Conservation (phyloP, 1,140 invertebrate genomes). For the Sycobia sp. region DNA sequence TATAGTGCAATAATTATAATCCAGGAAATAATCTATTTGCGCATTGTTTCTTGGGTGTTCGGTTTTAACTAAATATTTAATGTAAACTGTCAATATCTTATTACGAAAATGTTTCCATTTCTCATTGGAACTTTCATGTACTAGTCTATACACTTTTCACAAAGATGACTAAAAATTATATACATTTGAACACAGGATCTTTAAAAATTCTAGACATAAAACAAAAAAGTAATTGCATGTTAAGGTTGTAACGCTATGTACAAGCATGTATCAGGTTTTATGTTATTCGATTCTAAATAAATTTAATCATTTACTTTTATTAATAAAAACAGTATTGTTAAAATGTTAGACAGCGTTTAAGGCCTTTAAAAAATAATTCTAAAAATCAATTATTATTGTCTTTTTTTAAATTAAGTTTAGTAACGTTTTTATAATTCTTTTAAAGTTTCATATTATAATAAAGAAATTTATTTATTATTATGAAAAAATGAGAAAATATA, state of each 20-base stretch:
- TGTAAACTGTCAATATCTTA: slow-evolving; percentile 15
- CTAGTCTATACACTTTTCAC: slow-evolving; percentile 10
- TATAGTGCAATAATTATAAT: slow-evolving; percentile 17
- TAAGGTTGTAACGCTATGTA: slow-evolving; percentile 29
- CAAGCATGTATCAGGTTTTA: background rate
- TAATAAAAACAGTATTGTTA: no score
- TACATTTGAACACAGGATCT: slow-evolving; percentile 23
- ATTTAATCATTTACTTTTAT: no score
- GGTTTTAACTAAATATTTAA: slow-evolving; percentile 10
- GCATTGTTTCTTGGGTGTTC: background rate
- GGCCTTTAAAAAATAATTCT: no score
- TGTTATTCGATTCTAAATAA: no score
- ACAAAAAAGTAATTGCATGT: slow-evolving; percentile 19
- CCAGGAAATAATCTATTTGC: slow-evolving; percentile 11
- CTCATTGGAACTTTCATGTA: slow-evolving; percentile 7
- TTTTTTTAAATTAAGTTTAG: no score
- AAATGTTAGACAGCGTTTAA: no score
- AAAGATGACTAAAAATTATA: slow-evolving; percentile 26
- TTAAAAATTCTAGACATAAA: slow-evolving; percentile 10
- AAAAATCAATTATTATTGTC: no score
- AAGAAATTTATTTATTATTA: no score
- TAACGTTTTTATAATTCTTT: no score
- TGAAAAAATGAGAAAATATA: no score
- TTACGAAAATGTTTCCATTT: slow-evolving; percentile 8
- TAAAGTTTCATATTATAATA: no score